Evolutionary conservation across 2,888 invertebrate species (phyloP), one percentile per base, ranked within the genome.

Genomic region (Platerodrilus igneus): DNA sequence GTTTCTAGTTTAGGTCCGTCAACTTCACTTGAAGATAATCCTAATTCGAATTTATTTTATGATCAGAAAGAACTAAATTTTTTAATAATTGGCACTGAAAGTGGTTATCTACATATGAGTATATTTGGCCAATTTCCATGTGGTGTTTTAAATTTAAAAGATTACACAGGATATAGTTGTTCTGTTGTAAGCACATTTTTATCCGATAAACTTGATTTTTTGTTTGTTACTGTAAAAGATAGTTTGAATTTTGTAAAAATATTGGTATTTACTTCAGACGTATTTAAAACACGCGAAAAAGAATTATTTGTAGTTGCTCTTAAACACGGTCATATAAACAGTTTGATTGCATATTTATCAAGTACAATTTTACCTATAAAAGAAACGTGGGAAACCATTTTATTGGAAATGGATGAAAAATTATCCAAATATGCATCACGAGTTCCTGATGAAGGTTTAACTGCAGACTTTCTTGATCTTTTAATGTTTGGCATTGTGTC

Each of bases 381-480:
- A 21, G 94, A 94, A 68, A 87, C 92, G 0, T 95, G 93, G 92
- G 95, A 95, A 64, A 91, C 88, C 48, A 90, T 94, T 56, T 73
- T 95, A 20, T 65, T 93, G 25, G 94, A 95, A 71, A 89, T 95
- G 83, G 94, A 95, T 62, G 83, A 86, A 29, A 95, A 95, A 70
- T 76, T 96, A 55, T 81, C 87, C 1, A 83, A 83, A 51, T 94
- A 92, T 73, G 92, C 91, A 7, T 81, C 84, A 43, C 79, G 79
- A 42, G 83, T 86, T 33, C 78, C 83, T 3, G 80, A 83, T 57
- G 89, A 89, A 27, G 83, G 85, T 26, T 82, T 94, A 8, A 86
- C 91, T 8, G 89, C 92, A 21, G 93, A 95, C 68, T 87, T 95
- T 63, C 69, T 95, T 50, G 93, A 94, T 63, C 68, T 95, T 19